Percentiles rank a stretch among this genome's conserved stretches.
Evolutionary conservation across 2,113 vertebrate species (phyloP).

Genomic region (Oriolus oriolus): DNA sequence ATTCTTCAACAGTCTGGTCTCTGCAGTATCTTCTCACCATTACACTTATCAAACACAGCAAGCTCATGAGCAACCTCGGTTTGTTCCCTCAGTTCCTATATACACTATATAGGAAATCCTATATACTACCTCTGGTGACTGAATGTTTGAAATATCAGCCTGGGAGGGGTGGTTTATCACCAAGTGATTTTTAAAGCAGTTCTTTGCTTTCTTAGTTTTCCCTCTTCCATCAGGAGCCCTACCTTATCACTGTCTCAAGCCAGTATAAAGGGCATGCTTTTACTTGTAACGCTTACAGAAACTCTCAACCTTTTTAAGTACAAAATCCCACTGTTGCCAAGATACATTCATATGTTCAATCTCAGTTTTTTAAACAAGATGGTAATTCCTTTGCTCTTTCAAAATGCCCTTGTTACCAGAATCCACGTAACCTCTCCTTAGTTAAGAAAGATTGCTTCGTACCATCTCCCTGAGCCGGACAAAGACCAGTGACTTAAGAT

Average conservation of each 20-base stretch:
- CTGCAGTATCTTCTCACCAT: background rate
- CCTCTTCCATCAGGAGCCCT: background rate
- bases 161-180: rapidly evolving
- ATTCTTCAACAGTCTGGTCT: background rate
- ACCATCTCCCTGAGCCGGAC: background rate
- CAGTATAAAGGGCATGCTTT: rapidly evolving
- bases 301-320: background rate
- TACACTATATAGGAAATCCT: background rate
- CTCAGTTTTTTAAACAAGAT: background rate
- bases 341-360: background rate
- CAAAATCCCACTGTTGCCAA: background rate
- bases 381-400: background rate
- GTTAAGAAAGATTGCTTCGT: background rate
- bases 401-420: background rate
- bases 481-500: background rate
- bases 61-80: background rate
- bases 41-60: background rate
- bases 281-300: background rate
- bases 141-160: background rate
- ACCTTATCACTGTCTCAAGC: background rate
- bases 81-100: background rate
- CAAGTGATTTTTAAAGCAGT: background rate
- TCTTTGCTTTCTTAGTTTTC: background rate
- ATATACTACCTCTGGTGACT: background rate
- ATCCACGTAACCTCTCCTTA: background rate